Base-by-base conservation (phyloP, 53 echinoderm and acorn worm species). In the Temnopleurus reevesii region DNA sequence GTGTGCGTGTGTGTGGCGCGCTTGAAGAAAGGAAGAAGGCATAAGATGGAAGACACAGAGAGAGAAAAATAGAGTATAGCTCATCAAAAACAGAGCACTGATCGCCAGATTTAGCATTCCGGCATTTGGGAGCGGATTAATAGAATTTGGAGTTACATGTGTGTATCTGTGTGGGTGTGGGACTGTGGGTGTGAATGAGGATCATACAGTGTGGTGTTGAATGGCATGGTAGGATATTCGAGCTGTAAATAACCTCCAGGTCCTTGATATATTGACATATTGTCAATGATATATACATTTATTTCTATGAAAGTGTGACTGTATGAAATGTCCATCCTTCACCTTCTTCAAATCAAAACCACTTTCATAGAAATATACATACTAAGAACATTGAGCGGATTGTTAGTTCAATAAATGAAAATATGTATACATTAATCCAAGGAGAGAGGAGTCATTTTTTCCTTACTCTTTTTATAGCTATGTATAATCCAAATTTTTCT, bases 111-210 rank as follows among this genome's bases (percentile, higher is more conserved):
- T 79, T 79, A 47, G 49, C 79, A 79, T 79, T 79, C 79, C 30
- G 28, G 27, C 79, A 79, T 47, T 47, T 29, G 79, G 79, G 79
- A 79, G 46, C 79, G 17, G 79, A 79, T 79, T 79, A 79, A 79
- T 79, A 79, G 46, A 79, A 79, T 83, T 30, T 56, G 9, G 36
- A 83, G 54, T 54, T 53, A 34, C 56, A 53, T 83, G 13, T 46
- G 18, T 83, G 35, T 83, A 24, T 60, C 25, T 28, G 56, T 13
- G 79, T 79, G 79, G 49, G 49, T 79, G 49, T 27, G 4, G 8
- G 19, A 12, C 23, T 76, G 76, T 79, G 3, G 6, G n/a, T 49
- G 12, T 79, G 49, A 47, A 79, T 79, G 46, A n/a, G 34, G 34
- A 21, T 63, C 17, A 63, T 33, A n/a, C n/a, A 18, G 31, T 29